phyloP scores from a whole-genome alignment of 2,797 vertebrate genomes.

The Lepilemur ruficaudatus region DNA sequence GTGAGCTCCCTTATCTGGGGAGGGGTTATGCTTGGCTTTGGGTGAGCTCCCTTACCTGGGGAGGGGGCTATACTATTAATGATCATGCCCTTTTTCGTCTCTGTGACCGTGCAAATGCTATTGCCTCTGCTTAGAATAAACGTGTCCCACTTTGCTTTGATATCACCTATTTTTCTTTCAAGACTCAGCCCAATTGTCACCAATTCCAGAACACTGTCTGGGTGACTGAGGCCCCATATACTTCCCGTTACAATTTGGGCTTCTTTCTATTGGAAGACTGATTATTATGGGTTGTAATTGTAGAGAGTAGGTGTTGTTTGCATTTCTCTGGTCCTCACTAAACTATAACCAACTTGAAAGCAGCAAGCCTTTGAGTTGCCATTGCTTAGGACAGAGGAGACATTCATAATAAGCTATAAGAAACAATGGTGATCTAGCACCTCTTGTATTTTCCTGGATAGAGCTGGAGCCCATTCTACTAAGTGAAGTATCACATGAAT shows the following conservation, averaged over 20 bases:
- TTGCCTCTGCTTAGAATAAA: not conserved
- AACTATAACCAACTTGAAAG: not conserved
- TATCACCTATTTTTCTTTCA: not conserved
- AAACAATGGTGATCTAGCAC: too few species aligned
- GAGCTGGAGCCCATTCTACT: too few species aligned
- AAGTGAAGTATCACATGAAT: too few species aligned
- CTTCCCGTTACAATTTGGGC: not conserved
- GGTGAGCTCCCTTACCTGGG: not conserved
- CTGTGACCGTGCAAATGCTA: not conserved
- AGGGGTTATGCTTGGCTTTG: not conserved
- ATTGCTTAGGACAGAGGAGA: not conserved
- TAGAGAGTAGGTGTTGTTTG: not conserved
- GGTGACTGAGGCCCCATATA: not conserved
- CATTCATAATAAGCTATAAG: not conserved
- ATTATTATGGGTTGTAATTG: not conserved
- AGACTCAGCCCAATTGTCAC: not conserved
- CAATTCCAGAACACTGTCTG: not conserved
- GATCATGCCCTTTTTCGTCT: not conserved
- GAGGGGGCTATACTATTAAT: rapidly evolving
- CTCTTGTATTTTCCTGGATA: too few species aligned
- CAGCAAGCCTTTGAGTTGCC: not conserved
- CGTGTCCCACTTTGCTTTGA: not conserved
- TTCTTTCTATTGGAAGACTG: not conserved
- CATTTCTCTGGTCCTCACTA: not conserved
- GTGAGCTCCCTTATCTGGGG: too few species aligned